These are phyloP conservation scores for Stictocephala bisonia DNA, from an alignment of 2,888 invertebrate species.

Conservation along the genomic window DNA sequence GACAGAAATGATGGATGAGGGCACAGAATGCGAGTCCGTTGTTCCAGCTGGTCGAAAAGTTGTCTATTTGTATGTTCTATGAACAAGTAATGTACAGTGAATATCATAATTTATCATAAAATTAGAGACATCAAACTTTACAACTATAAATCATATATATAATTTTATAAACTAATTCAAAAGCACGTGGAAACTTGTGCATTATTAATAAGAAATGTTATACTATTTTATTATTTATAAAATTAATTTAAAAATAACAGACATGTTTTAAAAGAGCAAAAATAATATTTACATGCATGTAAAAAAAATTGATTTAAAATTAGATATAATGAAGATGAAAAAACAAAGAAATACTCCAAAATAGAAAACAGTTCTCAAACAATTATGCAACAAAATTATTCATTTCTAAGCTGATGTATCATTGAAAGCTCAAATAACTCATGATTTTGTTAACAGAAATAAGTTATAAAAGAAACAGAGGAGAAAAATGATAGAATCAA, in stretches of 20 bases:
- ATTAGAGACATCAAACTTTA: background rate
- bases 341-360: background rate
- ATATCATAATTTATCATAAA: background rate
- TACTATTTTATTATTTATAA: background rate
- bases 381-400: too few relatives aligned
- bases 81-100: too few relatives aligned
- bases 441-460: too few relatives aligned
- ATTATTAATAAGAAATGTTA: background rate
- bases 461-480: too few relatives aligned
- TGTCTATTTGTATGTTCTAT: slow-evolving; percentile 96
- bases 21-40: slow-evolving; percentile 99
- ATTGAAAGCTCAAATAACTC: too few relatives aligned
- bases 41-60: slow-evolving; percentile 99
- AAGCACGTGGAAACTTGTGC: too few relatives aligned
- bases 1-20: slow-evolving; percentile 97
- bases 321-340: too few relatives aligned
- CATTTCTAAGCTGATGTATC: too few relatives aligned
- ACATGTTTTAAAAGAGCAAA: background rate
- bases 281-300: background rate
- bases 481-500: too few relatives aligned
- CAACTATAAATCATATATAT: background rate
- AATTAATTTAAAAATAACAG: background rate
- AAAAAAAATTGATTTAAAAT: background rate
- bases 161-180: too few relatives aligned
- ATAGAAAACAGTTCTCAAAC: background rate